Percentiles rank a stretch among this genome's conserved stretches.
These are phyloP conservation scores for Drosophila kikkawai DNA, from an alignment of 1,140 invertebrate species.

Conservation along the genomic window DNA sequence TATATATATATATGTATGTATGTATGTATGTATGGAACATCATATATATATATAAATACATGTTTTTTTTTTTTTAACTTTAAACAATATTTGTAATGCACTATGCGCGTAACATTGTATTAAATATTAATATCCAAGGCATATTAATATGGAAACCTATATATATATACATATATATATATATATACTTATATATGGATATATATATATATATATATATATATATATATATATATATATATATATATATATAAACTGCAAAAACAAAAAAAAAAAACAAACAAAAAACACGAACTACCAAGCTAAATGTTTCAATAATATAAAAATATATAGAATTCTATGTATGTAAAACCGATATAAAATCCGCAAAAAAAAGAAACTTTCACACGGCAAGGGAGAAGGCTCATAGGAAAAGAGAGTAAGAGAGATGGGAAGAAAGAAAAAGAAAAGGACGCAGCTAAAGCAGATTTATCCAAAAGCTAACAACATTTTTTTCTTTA, in stretches of 20 bases:
- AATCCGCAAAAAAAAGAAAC: slow-evolving; percentile 40
- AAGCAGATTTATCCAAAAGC: slow-evolving; percentile 20
- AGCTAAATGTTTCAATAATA: slow-evolving; percentile 76
- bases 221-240: no score
- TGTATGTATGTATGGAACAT: slow-evolving; percentile 26
- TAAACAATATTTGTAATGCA: slow-evolving; percentile 71
- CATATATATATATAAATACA: slow-evolving; percentile 44
- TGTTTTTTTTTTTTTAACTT: slow-evolving; percentile 68
- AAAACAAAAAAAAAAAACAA: slow-evolving; percentile 32
- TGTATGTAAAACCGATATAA: slow-evolving; percentile 64
- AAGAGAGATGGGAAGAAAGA: not conserved
- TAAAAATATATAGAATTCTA: slow-evolving; percentile 59
- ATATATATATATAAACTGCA: slow-evolving; percentile 2
- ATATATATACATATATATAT: slow-evolving; percentile 41
- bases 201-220: no score
- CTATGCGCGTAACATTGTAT: slow-evolving; percentile 73
- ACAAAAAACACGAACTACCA: slow-evolving; percentile 54
- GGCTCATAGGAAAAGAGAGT: slow-evolving; percentile 20
- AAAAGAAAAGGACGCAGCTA: not conserved
- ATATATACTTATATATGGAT: slow-evolving; percentile 19
- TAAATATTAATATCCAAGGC: slow-evolving; percentile 74
- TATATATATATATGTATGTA: slow-evolving; percentile 36
- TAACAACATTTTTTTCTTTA: slow-evolving; percentile 65
- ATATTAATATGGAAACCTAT: slow-evolving; percentile 70
- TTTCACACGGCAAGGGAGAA: slow-evolving; percentile 1